Evolutionary conservation across 2,888 invertebrate genomes (phyloP), one percentile per base, ranked within the genome.

Genomic region (Heliconius cydno): DNA sequence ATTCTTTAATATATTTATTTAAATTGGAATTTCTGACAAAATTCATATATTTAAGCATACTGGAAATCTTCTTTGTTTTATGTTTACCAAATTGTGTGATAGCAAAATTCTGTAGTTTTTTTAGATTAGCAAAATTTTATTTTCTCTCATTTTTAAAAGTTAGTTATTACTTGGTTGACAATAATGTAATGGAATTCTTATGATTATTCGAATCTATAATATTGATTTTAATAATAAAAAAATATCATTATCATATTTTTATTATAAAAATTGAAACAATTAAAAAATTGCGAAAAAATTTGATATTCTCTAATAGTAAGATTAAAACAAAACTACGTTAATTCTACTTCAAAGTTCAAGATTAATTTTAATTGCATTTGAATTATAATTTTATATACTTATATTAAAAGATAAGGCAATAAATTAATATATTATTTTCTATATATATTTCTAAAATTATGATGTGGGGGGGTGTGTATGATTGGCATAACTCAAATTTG

Each of bases 81-180:
- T 19, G 19, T 52, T 52, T 52, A 52, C 7, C 19, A 6, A 52
- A 52, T 52, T 52, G 19, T 6, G 2, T 52, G 19, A 46, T 46
- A 19, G 5, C 7, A 19, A 52, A 19, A 0, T 60, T n/a, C n/a
- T 41, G 2, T 41, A 41, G 10, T 41, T 41, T 41, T 30, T 52
- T 19, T 52, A 6, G 6, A 52, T 52, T 52, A 19, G 0, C 19
- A 19, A 52, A 52, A 63, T 25, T 25, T 13, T 15, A 28, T 28
- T 15, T 28, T 6, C 28, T 28, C 13, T 63, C 12, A 41, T n/a
- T 66, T 22, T 67, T 67, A 74, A 30, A 78, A 41, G 30, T 65
- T 70, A 63, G 76, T 19, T 81, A 80, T 80, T 77, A 79, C 78
- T 81, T 78, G 41, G 71, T 81, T 77, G 84, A 82, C 83, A 84